A percentile compares a stretch with the other conserved stretches of the same genome.
These are phyloP conservation scores for Oxyteleia sp. DNA, from an alignment of 2,888 invertebrate genomes.

Conservation along the genomic window DNA sequence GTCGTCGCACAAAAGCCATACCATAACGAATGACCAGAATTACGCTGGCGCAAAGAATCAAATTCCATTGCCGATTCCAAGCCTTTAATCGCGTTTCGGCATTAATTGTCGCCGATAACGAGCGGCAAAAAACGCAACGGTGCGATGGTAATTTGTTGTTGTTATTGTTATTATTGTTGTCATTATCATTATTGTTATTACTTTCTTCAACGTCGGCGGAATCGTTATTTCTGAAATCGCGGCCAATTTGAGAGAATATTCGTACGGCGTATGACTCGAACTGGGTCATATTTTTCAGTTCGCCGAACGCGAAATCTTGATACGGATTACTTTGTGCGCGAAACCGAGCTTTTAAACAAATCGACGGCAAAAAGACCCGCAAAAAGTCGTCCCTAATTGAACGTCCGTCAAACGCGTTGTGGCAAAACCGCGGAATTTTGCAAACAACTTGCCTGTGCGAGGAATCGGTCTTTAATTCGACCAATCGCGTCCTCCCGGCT, in stretches of 20 bases:
- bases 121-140: too few relatives aligned
- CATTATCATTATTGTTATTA: too few relatives aligned
- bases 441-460: background rate
- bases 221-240: background rate
- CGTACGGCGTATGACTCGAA: background rate
- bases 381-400: conserved; percentile 7
- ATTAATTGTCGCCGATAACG: conserved; percentile 57
- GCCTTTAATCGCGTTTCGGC: conserved; percentile 46
- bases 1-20: conserved; percentile 35
- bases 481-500: conserved; percentile 10
- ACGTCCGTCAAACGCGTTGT: background rate
- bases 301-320: conserved; percentile 14
- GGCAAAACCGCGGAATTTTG: background rate
- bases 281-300: conserved; percentile 49
- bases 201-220: too few relatives aligned
- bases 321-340: conserved; percentile 19
- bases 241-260: background rate
- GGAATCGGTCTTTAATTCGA: conserved; percentile 3
- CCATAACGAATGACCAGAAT: conserved; percentile 47
- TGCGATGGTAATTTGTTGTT: conserved; percentile 4
- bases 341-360: conserved; percentile 39
- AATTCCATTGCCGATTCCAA: conserved; percentile 53
- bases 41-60: conserved; percentile 51
- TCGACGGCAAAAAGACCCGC: conserved; percentile 16
- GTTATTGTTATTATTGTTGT: background rate